These are phyloP conservation scores for Coregonus sp. DNA, from an alignment of 2,797 vertebrate genomes.

Conservation along the genomic window DNA sequence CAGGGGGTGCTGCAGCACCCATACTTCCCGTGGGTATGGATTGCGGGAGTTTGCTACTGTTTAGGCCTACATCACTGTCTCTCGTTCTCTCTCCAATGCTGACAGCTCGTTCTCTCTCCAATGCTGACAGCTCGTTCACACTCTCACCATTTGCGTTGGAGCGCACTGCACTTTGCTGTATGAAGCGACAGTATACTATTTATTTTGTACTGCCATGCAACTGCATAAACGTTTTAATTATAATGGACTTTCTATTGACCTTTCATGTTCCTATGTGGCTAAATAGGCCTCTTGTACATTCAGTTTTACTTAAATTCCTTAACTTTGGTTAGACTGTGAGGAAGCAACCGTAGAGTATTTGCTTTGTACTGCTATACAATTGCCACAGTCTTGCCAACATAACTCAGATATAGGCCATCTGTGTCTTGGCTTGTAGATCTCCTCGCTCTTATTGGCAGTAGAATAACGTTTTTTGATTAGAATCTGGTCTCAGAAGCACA, in stretches of 20 bases:
- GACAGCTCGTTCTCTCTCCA: not conserved
- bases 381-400: no score
- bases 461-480: not conserved
- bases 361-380: no score
- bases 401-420: no score
- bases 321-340: no score
- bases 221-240: not conserved
- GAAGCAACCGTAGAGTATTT: no score
- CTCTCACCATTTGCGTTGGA: constrained; percentile 8
- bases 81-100: not conserved
- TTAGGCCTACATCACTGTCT: not conserved
- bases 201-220: not conserved
- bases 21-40: no score
- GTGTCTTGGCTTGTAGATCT: no score
- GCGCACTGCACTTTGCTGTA: constrained; percentile 24
- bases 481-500: constrained; percentile 12
- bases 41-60: not conserved
- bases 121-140: not conserved
- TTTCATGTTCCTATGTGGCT: no score
- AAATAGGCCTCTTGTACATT: no score
- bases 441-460: not conserved
- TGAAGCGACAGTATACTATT: not conserved
- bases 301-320: no score
- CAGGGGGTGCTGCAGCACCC: no score
- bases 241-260: not conserved